phyloP scores from a whole-genome alignment of 2,113 vertebrate genomes.

The Jacana jacana region DNA sequence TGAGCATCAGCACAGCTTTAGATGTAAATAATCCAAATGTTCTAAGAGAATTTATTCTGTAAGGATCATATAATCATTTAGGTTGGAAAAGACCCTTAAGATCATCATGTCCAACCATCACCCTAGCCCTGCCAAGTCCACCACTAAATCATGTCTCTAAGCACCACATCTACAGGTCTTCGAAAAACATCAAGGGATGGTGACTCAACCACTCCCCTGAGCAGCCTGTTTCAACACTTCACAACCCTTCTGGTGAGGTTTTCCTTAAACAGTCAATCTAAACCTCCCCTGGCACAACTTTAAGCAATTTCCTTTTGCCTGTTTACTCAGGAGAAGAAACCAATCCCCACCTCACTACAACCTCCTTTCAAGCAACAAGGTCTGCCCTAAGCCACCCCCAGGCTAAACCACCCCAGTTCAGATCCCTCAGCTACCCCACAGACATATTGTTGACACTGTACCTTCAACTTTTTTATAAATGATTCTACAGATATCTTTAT shows the following conservation, averaged over 20 bases:
- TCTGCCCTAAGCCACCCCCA: not conserved
- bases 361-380: not conserved
- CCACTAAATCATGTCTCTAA: not conserved
- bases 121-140: not conserved
- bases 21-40: not conserved
- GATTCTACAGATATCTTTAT: not conserved
- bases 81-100: not conserved
- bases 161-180: not conserved
- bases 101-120: accelerated
- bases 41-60: not conserved
- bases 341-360: accelerated
- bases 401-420: not conserved
- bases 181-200: not conserved
- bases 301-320: not conserved
- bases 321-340: not conserved
- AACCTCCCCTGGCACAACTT: not conserved
- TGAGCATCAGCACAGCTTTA: not conserved
- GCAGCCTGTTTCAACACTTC: not conserved
- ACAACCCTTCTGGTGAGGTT: not conserved
- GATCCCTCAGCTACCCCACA: not conserved
- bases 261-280: not conserved
- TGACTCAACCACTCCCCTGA: not conserved
- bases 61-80: not conserved
- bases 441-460: not conserved
- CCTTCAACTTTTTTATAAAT: not conserved